A percentile compares a stretch with the other conserved stretches of the same genome.
phyloP scores from a whole-genome alignment of 1,140 invertebrate species.

The Conus ventricosus region DNA sequence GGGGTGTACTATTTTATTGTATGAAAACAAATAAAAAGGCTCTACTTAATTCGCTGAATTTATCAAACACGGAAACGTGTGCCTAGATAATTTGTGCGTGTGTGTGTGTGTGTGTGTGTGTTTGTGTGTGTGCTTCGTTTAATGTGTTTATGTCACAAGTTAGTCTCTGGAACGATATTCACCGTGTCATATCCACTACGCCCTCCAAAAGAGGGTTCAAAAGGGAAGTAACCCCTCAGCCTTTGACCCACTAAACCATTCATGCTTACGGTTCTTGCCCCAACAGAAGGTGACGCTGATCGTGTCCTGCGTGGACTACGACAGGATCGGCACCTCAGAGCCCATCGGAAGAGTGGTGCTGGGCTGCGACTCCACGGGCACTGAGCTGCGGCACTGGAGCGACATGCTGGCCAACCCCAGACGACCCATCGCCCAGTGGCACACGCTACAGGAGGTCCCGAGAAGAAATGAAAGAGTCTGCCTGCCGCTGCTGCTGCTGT shows the following conservation, averaged over 20 bases:
- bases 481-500: no score
- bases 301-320: constrained; percentile 99
- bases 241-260: no score
- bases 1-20: no score
- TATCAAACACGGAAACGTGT: no score
- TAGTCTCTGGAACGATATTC: neutral
- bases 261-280: no score
- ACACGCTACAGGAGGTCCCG: constrained; percentile 85
- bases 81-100: neutral
- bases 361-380: constrained; percentile 95
- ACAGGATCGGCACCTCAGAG: constrained; percentile 99
- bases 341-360: constrained; percentile 98
- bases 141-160: neutral
- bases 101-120: neutral
- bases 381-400: constrained; percentile 99
- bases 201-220: no score
- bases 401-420: constrained; percentile 96
- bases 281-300: constrained; percentile 97
- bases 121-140: neutral
- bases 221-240: no score
- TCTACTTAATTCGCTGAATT: no score
- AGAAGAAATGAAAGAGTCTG: constrained; percentile 66
- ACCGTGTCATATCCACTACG: no score
- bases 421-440: constrained; percentile 99
- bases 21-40: no score